These are phyloP conservation scores for Gymnorhina tibicen DNA, from an alignment of 2,113 vertebrate genomes.

Conservation along the genomic window DNA sequence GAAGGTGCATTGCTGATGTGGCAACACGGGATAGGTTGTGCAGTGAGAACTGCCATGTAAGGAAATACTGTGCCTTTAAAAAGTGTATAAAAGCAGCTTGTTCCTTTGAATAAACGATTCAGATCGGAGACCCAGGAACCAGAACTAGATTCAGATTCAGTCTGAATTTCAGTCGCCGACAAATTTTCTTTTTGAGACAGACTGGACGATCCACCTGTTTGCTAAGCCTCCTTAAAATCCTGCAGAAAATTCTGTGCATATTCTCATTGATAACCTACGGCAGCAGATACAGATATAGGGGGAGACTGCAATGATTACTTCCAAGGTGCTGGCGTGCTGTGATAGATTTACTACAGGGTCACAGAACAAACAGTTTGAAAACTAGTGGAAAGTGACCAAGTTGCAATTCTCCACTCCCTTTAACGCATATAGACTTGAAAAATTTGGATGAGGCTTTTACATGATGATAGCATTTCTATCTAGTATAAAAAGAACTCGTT, in stretches of 20 bases:
- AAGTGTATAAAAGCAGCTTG: too few relatives aligned
- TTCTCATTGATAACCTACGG: not conserved
- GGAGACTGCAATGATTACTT: not conserved
- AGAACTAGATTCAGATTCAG: too few relatives aligned
- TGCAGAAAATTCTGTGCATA: not conserved
- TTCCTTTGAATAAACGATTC: too few relatives aligned
- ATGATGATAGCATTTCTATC: not conserved
- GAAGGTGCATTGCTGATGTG: too few relatives aligned
- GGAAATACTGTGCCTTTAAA: too few relatives aligned
- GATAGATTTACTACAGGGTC: not conserved
- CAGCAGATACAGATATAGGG: not conserved
- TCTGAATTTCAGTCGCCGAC: too few relatives aligned
- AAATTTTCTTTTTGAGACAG: not conserved
- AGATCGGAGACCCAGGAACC: too few relatives aligned
- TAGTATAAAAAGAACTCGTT: not conserved
- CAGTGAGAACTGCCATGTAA: too few relatives aligned
- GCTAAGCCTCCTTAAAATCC: not conserved
- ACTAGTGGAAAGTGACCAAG: not conserved
- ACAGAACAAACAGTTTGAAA: not conserved
- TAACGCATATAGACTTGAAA: not conserved
- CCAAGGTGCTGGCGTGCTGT: not conserved
- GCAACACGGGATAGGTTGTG: too few relatives aligned
- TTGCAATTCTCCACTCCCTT: not conserved
- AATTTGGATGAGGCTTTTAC: not conserved
- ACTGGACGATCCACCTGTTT: not conserved